Base-by-base conservation (phyloP, 2,113 vertebrate species). In the Chionis minor region DNA sequence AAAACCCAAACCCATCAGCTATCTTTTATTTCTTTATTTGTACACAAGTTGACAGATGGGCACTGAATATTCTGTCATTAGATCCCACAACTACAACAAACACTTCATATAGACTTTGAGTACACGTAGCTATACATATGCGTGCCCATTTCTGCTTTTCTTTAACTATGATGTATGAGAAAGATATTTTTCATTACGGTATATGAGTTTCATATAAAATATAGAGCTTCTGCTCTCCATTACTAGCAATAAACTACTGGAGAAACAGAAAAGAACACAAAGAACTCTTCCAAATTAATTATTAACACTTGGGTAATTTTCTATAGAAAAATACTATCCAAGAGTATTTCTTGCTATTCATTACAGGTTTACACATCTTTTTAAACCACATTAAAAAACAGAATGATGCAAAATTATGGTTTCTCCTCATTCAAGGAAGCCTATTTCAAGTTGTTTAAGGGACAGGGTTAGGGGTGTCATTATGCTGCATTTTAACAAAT, bases 1-100 rank as follows among this genome's bases (percentile, higher is more conserved):
- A 55, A 92, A 67, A 32, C 6, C 62, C 80, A 92, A 67, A 35
- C 6, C 62, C 80, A 70, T 74, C 81, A 90, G 61, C 52, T 94
- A 78, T 74, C 54, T 75, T 82, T 70, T 81, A 35, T n/a, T 82
- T 79, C 67, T 86, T 82, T 95, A 78, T 95, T 89, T 96, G 96
- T 58, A 92, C 47, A 90, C 81, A 83, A 77, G 23, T 9, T 95
- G 95, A 69, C 67, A 95, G 90, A 91, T 94, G 91, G 88, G 27
- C 71, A 92, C 62, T 86, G 67, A 79, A 90, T 89, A 67, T 90
- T 67, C 85, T 84, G 67, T 82, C 96, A 97, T 95, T 81, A 96
- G 90, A 88, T 91, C 66, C 70, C 61, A 65, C 84, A 95, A 72
- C 66, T 75, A 79, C 79, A 87, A 93, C 90, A 78, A 88, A 70